Evolutionary conservation across 1,140 invertebrate genomes (phyloP).

Genomic region (Orussus abietinus): DNA sequence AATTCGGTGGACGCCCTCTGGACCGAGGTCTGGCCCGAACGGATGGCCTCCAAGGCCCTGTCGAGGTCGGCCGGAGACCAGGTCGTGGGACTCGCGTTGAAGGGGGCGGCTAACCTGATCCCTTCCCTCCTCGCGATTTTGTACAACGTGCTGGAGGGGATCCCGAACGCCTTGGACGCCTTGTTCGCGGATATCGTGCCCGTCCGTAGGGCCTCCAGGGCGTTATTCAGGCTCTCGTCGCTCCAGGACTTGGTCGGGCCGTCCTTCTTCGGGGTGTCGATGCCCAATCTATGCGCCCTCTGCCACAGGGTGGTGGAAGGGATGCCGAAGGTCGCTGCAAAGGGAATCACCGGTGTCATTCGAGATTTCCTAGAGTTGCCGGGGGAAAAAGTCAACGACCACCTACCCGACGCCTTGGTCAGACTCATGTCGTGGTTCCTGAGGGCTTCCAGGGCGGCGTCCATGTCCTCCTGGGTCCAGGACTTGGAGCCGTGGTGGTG

Average conservation of each 20-base stretch:
- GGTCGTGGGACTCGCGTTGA: conserved; percentile 85
- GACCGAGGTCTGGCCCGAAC: conserved; percentile 77
- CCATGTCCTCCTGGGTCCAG: conserved; percentile 87
- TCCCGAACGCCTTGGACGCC: conserved; percentile 86
- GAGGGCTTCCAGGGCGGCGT: conserved; percentile 77
- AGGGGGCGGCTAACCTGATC: conserved; percentile 79
- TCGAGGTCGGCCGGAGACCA: conserved; percentile 81
- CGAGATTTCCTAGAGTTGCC: no score
- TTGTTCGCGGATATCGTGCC: conserved; percentile 85
- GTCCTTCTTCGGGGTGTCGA: conserved; percentile 87
- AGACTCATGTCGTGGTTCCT: conserved; percentile 82
- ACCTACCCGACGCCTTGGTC: conserved; percentile 64
- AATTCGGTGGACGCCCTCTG: conserved; percentile 80
- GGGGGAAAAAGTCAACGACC: conserved; percentile 11
- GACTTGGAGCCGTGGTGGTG: conserved; percentile 64
- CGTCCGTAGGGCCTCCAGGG: conserved; percentile 73
- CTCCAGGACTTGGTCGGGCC: conserved; percentile 83
- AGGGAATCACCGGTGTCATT: no score
- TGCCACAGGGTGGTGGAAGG: conserved; percentile 89
- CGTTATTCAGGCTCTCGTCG: conserved; percentile 75
- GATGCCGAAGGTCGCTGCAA: conserved; percentile 78
- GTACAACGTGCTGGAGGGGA: conserved; percentile 84
- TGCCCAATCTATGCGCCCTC: conserved; percentile 76
- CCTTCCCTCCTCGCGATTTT: conserved; percentile 86
- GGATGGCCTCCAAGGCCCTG: conserved; percentile 76